Evolutionary conservation across 2,113 vertebrate genomes (phyloP).

Genomic region (Perccottus glenii): DNA sequence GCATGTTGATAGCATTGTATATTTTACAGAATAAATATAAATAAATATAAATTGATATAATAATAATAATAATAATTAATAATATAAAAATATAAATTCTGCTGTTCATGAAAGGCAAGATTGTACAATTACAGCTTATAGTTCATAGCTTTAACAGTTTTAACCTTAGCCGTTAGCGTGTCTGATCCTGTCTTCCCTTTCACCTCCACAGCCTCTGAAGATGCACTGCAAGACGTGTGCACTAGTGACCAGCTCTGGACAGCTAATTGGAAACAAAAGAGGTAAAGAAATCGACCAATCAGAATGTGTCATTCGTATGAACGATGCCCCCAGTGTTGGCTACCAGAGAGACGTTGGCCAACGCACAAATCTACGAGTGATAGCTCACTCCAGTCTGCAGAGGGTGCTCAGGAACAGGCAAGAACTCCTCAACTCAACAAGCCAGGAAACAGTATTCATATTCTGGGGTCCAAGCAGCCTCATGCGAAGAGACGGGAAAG

Average conservation of each 20-base stretch:
- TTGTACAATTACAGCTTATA: background rate
- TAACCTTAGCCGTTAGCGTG: background rate
- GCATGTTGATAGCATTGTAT: no score
- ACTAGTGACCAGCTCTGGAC: slow-evolving; percentile 90
- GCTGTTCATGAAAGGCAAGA: no score
- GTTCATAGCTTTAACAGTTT: background rate
- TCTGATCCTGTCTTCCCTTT: slow-evolving; percentile 1
- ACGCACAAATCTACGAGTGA: slow-evolving; percentile 86
- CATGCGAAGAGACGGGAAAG: slow-evolving; percentile 91
- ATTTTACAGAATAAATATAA: no score
- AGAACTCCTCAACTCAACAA: slow-evolving; percentile 84
- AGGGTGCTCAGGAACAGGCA: slow-evolving; percentile 84
- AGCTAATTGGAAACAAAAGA: slow-evolving; percentile 81
- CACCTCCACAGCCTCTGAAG: slow-evolving; percentile 80
- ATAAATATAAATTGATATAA: no score
- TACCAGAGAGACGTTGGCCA: slow-evolving; percentile 84
- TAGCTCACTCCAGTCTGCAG: slow-evolving; percentile 92
- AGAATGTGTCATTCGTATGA: slow-evolving; percentile 93
- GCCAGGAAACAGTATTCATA: slow-evolving; percentile 88
- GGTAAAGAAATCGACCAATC: slow-evolving; percentile 84
- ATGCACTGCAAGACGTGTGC: slow-evolving; percentile 89
- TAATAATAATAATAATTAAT: no score
- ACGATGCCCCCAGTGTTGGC: slow-evolving; percentile 85
- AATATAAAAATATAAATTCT: no score
- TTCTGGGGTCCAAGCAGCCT: slow-evolving; percentile 94